Percentiles rank a stretch among this genome's conserved stretches.
phyloP scores from a whole-genome alignment of 2,797 vertebrate genomes.

The Acipenser transmontanus region DNA sequence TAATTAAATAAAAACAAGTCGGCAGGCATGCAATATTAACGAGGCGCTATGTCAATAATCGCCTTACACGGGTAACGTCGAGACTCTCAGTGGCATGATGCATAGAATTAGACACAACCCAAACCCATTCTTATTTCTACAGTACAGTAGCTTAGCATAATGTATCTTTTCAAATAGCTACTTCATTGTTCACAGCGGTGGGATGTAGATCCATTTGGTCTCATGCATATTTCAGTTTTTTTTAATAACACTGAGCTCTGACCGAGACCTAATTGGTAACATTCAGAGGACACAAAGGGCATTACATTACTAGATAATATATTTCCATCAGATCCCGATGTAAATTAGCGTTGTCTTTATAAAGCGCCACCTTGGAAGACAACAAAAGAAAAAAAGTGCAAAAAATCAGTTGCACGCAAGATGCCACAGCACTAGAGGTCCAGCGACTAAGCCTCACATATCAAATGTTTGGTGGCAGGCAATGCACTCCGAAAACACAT shows the following conservation, averaged over 20 bases:
- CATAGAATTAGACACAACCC: background rate
- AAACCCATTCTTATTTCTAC: background rate
- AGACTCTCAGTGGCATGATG: background rate
- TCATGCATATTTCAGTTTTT: slow-evolving; percentile 21
- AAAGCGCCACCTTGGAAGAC: background rate
- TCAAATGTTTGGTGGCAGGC: slow-evolving; percentile 3
- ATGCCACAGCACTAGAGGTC: background rate
- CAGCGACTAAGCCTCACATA: background rate
- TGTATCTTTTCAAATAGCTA: too few species aligned
- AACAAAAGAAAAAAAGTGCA: background rate
- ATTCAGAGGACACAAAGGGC: background rate
- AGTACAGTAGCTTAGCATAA: background rate
- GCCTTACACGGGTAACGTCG: background rate
- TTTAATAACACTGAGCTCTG: slow-evolving; percentile 17
- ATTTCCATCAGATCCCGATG: slow-evolving; percentile 10
- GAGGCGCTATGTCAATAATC: slow-evolving; percentile 51
- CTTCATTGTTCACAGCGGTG: background rate
- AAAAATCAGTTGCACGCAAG: background rate
- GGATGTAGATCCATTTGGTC: slow-evolving; percentile 5
- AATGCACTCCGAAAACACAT: background rate
- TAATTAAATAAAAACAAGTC: slow-evolving; percentile 68
- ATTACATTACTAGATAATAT: slow-evolving; percentile 14
- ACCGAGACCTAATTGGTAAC: slow-evolving; percentile 13
- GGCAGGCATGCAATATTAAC: slow-evolving; percentile 63
- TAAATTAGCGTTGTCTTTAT: slow-evolving; percentile 4